Percentiles rank a stretch among this genome's conserved stretches.
Evolutionary conservation across 2,888 invertebrate genomes (phyloP).

Genomic region (Rhodophaea formosa): DNA sequence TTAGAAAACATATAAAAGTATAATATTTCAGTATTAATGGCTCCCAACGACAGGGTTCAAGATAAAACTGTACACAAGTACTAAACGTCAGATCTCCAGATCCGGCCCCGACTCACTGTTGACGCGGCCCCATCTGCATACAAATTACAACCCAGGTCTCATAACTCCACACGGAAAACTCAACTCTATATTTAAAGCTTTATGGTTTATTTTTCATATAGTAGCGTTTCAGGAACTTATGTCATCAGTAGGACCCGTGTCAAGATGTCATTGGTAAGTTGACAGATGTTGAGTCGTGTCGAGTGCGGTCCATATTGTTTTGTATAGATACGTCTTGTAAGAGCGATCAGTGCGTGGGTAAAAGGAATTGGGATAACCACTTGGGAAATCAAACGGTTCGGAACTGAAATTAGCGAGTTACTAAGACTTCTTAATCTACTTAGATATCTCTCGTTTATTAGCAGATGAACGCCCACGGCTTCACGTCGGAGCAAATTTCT

Average conservation of each 20-base stretch:
- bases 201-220: neutral
- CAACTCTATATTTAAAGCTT: neutral
- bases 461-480: too few relatives aligned
- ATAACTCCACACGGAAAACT: neutral
- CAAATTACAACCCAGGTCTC: constrained; percentile 37
- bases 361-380: neutral
- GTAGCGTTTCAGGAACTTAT: constrained; percentile 15
- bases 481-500: too few relatives aligned
- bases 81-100: constrained; percentile 35
- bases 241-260: constrained; percentile 29
- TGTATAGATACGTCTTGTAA: constrained; percentile 23
- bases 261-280: constrained; percentile 34
- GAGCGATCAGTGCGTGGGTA: neutral
- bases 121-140: constrained; percentile 45
- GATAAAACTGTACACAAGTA: constrained; percentile 32
- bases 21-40: constrained; percentile 25
- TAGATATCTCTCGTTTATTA: neutral
- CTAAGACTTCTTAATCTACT: neutral
- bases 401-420: neutral
- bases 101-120: constrained; percentile 38
- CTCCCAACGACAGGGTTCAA: neutral
- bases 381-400: constrained; percentile 6
- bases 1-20: constrained; percentile 4
- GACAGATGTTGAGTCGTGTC: constrained; percentile 25
- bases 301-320: constrained; percentile 33